These are phyloP conservation scores for Hucho hucho DNA, from an alignment of 2,113 vertebrate genomes.

Conservation along the genomic window DNA sequence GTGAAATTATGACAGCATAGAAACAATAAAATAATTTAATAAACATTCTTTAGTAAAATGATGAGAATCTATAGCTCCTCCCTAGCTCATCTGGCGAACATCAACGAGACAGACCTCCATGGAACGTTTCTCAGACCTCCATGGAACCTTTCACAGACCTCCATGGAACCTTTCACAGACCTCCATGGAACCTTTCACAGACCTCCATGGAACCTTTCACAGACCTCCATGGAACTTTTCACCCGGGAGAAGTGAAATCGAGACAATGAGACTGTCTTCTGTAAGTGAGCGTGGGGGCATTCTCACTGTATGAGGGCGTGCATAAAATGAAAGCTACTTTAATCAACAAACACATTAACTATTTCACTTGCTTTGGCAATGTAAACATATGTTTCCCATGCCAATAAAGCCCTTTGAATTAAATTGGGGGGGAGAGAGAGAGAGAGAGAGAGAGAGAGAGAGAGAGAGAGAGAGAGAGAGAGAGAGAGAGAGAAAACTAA, in stretches of 20 bases:
- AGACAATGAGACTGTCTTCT: constrained; percentile 18
- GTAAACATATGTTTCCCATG: too few species aligned
- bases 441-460: not conserved
- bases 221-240: constrained; percentile 7
- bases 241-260: constrained; percentile 6
- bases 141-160: constrained; percentile 16
- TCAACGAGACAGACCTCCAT: not conserved
- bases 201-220: too few species aligned
- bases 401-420: not conserved
- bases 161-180: too few species aligned
- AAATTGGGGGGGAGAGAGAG: not conserved
- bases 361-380: not conserved
- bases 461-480: too few species aligned
- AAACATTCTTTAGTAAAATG: too few species aligned
- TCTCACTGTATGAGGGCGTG: not conserved
- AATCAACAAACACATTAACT: not conserved
- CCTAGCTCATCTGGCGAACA: too few species aligned
- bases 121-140: constrained; percentile 13
- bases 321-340: not conserved
- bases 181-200: too few species aligned
- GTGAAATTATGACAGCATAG: too few species aligned
- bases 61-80: too few species aligned
- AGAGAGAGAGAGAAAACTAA: constrained; percentile 63
- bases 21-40: too few species aligned
- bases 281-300: not conserved